Conservation (phyloP, 1,140 invertebrate genomes). For the Ridgeia piscesae region DNA sequence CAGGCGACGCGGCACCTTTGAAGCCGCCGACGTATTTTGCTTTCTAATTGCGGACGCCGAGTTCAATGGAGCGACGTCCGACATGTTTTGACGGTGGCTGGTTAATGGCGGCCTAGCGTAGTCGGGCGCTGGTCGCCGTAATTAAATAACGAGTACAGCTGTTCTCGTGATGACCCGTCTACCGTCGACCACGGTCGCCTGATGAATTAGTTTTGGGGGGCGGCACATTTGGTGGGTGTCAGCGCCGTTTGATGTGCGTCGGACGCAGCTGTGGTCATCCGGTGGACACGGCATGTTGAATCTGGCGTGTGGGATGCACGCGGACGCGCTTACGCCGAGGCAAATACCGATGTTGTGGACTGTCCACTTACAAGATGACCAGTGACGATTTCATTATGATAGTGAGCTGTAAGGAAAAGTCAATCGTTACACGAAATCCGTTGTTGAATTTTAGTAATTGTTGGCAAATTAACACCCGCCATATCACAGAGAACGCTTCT, state of each 20-base stretch:
- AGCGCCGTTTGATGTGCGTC: background rate
- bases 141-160: conserved; percentile 6
- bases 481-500: too few relatives aligned
- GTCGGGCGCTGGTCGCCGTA: background rate
- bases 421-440: too few relatives aligned
- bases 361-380: background rate
- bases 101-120: background rate
- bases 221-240: background rate
- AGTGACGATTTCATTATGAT: too few relatives aligned
- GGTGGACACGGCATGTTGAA: background rate
- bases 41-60: background rate
- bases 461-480: too few relatives aligned
- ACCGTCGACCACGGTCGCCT: background rate
- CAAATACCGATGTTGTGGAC: background rate
- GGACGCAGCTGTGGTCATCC: background rate
- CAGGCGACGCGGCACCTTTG: background rate
- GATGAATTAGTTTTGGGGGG: background rate
- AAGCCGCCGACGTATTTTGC: background rate
- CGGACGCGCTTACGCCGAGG: background rate
- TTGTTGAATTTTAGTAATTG: too few relatives aligned
- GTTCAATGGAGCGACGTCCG: background rate
- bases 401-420: too few relatives aligned
- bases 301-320: background rate
- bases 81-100: background rate
- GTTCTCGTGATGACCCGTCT: background rate